phyloP scores from a whole-genome alignment of 2,797 vertebrate species.

The Denticeps clupeoides region DNA sequence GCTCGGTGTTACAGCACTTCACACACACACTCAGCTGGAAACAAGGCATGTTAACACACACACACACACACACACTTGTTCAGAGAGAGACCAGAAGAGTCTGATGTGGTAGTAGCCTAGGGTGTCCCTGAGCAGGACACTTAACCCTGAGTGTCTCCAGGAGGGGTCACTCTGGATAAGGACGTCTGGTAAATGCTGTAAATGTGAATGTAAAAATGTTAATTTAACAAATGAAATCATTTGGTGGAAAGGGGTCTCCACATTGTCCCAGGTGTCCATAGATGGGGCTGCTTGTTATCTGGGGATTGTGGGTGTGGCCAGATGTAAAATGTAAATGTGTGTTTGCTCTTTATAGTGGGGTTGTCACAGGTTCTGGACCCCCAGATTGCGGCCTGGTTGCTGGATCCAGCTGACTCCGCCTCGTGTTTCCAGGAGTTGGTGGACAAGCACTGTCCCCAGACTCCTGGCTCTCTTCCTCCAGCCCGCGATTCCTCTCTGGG shows the following conservation, averaged over 20 bases:
- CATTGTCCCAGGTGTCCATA: neutral
- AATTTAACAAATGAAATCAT: no score
- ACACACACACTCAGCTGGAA: slow-evolving; percentile 63
- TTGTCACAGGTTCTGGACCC: slow-evolving; percentile 69
- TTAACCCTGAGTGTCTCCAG: neutral
- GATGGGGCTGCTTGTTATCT: neutral
- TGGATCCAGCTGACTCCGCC: slow-evolving; percentile 69
- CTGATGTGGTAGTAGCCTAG: no score
- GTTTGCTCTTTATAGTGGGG: slow-evolving; percentile 57
- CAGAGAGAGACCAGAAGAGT: neutral
- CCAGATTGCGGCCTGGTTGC: slow-evolving; percentile 79
- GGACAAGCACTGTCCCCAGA: slow-evolving; percentile 50
- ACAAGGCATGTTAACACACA: slow-evolving; percentile 48
- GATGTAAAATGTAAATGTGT: no score
- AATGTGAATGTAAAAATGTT: no score
- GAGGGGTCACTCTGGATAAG: no score
- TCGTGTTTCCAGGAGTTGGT: slow-evolving; percentile 69
- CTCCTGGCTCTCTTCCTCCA: neutral
- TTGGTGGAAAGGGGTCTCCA: no score
- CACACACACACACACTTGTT: slow-evolving; percentile 1
- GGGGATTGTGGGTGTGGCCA: neutral
- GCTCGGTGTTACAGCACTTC: slow-evolving; percentile 56
- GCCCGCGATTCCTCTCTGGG: slow-evolving; percentile 11
- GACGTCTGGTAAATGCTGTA: no score
- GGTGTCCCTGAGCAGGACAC: neutral